Evolutionary conservation across 2,888 invertebrate species (phyloP), one percentile per base, ranked within the genome.

Genomic region (Schizotus pectinicornis): DNA sequence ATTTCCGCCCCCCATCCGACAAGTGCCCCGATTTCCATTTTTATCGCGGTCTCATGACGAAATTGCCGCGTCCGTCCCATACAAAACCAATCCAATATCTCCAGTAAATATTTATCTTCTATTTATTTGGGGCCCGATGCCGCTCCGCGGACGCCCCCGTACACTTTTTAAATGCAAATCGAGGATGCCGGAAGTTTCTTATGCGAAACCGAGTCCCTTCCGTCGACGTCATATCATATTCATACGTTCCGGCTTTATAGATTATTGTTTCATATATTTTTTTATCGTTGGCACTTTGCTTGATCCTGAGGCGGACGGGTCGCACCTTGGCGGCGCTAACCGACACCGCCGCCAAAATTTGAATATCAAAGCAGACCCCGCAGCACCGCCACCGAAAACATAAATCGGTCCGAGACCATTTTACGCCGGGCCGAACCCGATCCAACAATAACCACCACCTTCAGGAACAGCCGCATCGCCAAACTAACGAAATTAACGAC

Each of bases 351-450:
- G 31, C 8, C 61, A 64, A 62, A 63, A 64, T 64, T 61, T 64
- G 57, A 64, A 64, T 64, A 64, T 61, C 64, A 64, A 64, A 64
- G 61, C 56, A 52, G 61, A 31, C 32, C 32, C 48, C 47, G 59
- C 37, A 50, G 56, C 50, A 38, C 39, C 39, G 9, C 7, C 7
- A 39, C 7, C 13, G 61, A 58, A 54, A 57, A 63, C 22, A 22
- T 63, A 63, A 61, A 63, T 63, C 48, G 59, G 9, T 39, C 12
- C 13, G 22, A 39, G 7, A 9, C 39, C 13, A 12, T 39, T 12
- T 9, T 11, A 12, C 12, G n/a, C 8, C 8, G 3, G 3, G 2
- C 39, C 39, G 11, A 13, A 13, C 7, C 3, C 13, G 13, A 39
- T 39, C 9, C 11, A 9, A 13, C 13, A 22, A 22, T 3, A 22